Evolutionary conservation across 1,140 invertebrate genomes (phyloP), one percentile per base, ranked within the genome.

Genomic region (Drosophila lowei): DNA sequence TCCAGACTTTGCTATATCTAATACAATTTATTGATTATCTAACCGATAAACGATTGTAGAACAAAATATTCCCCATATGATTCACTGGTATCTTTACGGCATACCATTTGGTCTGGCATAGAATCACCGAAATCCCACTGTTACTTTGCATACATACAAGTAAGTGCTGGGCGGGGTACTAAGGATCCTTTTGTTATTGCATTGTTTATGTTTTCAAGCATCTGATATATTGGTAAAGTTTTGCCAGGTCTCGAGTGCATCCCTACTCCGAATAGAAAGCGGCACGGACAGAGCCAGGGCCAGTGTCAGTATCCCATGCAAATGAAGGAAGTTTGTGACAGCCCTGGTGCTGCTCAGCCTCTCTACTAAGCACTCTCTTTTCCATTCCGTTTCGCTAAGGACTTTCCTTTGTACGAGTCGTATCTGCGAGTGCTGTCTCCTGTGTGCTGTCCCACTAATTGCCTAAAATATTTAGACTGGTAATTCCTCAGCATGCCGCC

Each of bases 181-280:
- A 25, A 18, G 13, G 23, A 56, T 66, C 61, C 74, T 64, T 67
- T 65, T 54, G 66, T 72, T 50, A 68, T 68, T 72, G 83, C 65
- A 67, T 77, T 77, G 73, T 66, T 77, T 88, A 88, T 76, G 59
- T 75, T 88, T 83, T 88, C 83, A 83, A 88, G 79, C 75, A 77
- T 44, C 72, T 79, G 84, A 89, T 88, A 88, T 88, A 88, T 88
- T 88, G 83, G 79, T 52, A 88, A 89, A 88, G 72, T 88, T 88
- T 79, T 34, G 41, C 18, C 28, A 25, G 44, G 65, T 61, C 78
- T 72, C 63, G 43, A 61, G 79, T 66, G 54, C 43, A 50, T 42
- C 30, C 30, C 5, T 8, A 11, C 44, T 53, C n/a, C 18, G 16
- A 8, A 5, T 25, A 25, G 23, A 25, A 25, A 5, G 23, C 5